Percentiles rank a stretch among this genome's conserved stretches.
These are phyloP conservation scores for Astropecten irregularis DNA, from an alignment of 53 echinoderm and acorn worm genomes.

Conservation along the genomic window DNA sequence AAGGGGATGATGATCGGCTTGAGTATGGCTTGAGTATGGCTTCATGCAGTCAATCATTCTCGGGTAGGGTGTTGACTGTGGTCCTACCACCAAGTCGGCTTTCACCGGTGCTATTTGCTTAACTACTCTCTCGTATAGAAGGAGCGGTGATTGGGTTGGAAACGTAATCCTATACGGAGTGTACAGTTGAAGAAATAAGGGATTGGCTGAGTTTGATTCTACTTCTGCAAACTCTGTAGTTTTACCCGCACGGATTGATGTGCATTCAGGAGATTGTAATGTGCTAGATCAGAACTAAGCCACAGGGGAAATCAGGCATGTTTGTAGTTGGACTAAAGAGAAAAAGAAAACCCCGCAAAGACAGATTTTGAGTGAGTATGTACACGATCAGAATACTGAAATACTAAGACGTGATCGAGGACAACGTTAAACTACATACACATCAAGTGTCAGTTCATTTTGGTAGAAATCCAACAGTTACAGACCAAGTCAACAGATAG, in stretches of 20 bases:
- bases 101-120: no score
- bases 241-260: background rate
- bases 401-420: background rate
- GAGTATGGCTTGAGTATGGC: no score
- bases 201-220: background rate
- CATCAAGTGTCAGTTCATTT: conserved; percentile 24
- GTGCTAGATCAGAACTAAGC: background rate
- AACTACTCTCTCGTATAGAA: no score
- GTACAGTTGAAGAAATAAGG: background rate
- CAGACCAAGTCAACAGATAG: no score
- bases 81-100: no score
- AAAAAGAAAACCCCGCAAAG: background rate
- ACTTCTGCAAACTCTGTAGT: background rate
- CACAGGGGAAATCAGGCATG: conserved; percentile 25
- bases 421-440: background rate
- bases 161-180: no score
- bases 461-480: conserved; percentile 28
- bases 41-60: no score
- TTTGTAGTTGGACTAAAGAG: no score
- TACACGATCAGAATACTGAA: background rate
- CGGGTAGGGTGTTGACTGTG: no score
- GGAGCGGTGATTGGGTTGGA: no score
- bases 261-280: conserved; percentile 5
- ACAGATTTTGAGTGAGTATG: background rate
- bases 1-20: no score